Evolutionary conservation across 2,113 vertebrate species (phyloP), one percentile per base, ranked within the genome.

Genomic region (Chionis minor): DNA sequence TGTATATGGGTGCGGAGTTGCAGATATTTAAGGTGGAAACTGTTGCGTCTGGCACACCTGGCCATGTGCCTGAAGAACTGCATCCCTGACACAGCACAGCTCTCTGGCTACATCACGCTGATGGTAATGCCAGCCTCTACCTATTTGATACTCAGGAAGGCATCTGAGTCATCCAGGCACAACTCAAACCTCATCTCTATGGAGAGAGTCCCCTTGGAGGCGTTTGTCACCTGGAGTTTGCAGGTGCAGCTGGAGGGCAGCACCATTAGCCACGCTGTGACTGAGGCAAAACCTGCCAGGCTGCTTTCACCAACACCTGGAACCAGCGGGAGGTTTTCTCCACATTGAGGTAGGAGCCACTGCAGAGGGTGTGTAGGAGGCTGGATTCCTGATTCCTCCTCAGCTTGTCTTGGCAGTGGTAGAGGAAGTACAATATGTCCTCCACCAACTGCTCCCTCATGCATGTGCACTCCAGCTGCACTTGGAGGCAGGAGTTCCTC

Each of bases 61-160:
- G 5, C 10, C 27, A 15, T 6, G 4, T 44, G 18, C 32, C 19
- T n/a, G 74, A 28, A 45, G 12, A 56, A 44, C 15, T 14, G 3
- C 12, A 65, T 28, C 38, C 9, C 9, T 80, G 26, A 23, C 6
- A 21, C 15, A 35, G 33, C 8, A 3, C 44, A 40, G 14, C 19
- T 74, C 19, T 49, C 19, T 5, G 9, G n/a, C 7, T 13, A 18
- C 1, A 1, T n/a, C 0, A 1, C 74, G 47, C 54, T 69, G 47
- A 15, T 62, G 22, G 23, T 38, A 51, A 28, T 8, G 9, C 8
- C 1, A 1, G 4, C 6, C 18, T 62, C 27, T 51, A 38, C 13
- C 32, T 85, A 7, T 15, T 11, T 4, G 4, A 8, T 62, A 32
- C 19, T 54, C n/a, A 38, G 32, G 40, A 80, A 73, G 40, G 30